Evolutionary conservation across 1,140 invertebrate species (phyloP).

Genomic region (Magallana angulata): DNA sequence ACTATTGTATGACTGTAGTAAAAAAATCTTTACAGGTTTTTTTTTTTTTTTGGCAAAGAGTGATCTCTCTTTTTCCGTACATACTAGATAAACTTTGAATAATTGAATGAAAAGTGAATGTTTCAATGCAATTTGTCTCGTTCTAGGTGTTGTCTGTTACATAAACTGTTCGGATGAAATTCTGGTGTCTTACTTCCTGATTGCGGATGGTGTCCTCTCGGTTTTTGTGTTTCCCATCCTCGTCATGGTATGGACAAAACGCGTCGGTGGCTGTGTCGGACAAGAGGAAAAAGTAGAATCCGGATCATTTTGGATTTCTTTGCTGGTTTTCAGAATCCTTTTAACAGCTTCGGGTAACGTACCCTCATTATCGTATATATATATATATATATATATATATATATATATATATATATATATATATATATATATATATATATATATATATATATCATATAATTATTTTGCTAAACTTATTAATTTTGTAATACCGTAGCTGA

Average conservation of each 20-base stretch:
- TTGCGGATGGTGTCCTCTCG: slow-evolving; percentile 40
- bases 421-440: too few relatives aligned
- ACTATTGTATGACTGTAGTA: too few relatives aligned
- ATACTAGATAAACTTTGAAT: too few relatives aligned
- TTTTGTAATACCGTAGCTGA: not conserved
- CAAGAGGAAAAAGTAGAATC: slow-evolving; percentile 31
- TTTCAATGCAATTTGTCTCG: too few relatives aligned
- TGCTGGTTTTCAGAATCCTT: slow-evolving; percentile 3
- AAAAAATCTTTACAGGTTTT: too few relatives aligned
- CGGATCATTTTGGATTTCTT: slow-evolving; percentile 25
- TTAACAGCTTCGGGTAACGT: slow-evolving; percentile 10
- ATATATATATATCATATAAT: too few relatives aligned
- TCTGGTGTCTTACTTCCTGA: slow-evolving; percentile 39
- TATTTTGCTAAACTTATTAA: not conserved
- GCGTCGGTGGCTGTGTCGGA: slow-evolving; percentile 46
- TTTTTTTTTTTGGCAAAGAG: too few relatives aligned
- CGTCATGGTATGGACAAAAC: slow-evolving; percentile 47
- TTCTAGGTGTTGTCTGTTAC: slow-evolving; percentile 39
- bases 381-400: not conserved
- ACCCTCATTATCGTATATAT: not conserved
- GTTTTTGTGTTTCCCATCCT: slow-evolving; percentile 52
- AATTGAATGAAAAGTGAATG: too few relatives aligned
- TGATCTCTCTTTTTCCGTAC: too few relatives aligned
- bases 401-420: too few relatives aligned
- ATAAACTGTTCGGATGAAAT: slow-evolving; percentile 38